Base-by-base conservation (phyloP, 2,113 vertebrate genomes). In the Prolemur simus region DNA sequence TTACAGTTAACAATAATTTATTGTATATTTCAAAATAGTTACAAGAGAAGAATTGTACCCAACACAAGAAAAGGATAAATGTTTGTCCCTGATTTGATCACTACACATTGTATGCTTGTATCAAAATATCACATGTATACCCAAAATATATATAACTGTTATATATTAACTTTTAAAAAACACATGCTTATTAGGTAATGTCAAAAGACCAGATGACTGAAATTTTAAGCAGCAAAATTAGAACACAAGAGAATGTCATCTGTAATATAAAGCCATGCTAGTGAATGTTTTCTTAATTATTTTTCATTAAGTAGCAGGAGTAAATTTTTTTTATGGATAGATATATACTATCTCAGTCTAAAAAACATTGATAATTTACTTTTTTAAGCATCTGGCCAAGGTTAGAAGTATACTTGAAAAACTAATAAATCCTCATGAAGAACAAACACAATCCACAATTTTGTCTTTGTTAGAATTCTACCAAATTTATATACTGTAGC, bases 231-330 rank as follows among this genome's bases (percentile, higher is more conserved):
- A 90, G 39, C 20, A 88, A 95, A 92, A 81, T 64, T 66, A 88
- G 32, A 85, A 81, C 69, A n/a, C 3, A 77, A 71, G 29, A 6
- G 60, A 83, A 56, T 15, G 37, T 60, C n/a, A 56, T 27, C 60
- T 78, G 2, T 84, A 87, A 60, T 11, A 88, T 14, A 87, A 92
- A 94, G 64, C 49, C 49, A 91, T 81, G 23, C 34, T 87, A 42
- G 45, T 23, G 14, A 88, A 91, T 42, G 27, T 63, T 95, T 95
- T 88, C 47, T 42, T 29, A 95, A 80, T 93, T 96, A 77, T 84
- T 74, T 60, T 84, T 95, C 84, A 29, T 29, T 45, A 87, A 76
- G 20, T 20, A 89, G 10, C 5, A 69, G 23, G 10, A 37, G 21
- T 64, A 37, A 77, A 78, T 93, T 80, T 81, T 80, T 84, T 92